A percentile compares a stretch with the other conserved stretches of the same genome.
phyloP scores from a whole-genome alignment of 2,113 vertebrate species.

The Alligator mississippiensis region DNA sequence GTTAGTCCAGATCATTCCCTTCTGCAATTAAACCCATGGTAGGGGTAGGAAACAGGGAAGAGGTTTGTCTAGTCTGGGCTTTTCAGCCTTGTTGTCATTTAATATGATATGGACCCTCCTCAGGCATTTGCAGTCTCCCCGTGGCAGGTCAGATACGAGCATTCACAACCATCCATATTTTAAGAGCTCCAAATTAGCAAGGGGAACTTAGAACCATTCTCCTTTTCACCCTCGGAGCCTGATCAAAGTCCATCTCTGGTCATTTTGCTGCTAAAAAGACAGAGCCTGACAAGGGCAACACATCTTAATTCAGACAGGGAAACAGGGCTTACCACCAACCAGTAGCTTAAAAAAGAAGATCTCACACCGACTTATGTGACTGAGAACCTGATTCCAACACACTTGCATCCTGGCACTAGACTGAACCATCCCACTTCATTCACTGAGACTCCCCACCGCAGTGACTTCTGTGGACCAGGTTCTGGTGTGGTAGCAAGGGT shows the following conservation, averaged over 20 bases:
- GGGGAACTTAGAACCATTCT: not conserved
- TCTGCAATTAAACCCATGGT: not conserved
- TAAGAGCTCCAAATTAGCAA: not conserved
- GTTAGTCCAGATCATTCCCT: fast-evolving
- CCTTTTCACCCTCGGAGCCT: too few relatives aligned
- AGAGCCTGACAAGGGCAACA: not conserved
- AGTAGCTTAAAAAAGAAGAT: not conserved
- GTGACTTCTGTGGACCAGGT: not conserved
- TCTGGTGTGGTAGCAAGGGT: not conserved
- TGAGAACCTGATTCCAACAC: not conserved
- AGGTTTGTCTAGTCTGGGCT: not conserved
- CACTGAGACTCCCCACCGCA: not conserved
- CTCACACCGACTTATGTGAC: not conserved
- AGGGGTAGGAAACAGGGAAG: too few relatives aligned
- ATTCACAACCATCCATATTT: not conserved
- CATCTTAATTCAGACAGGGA: not conserved
- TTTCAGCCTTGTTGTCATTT: not conserved
- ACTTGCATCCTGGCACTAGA: not conserved
- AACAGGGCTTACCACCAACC: not conserved
- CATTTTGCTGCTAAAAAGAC: not conserved
- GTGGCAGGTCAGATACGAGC: not conserved
- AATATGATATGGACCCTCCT: not conserved
- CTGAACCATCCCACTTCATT: fast-evolving
- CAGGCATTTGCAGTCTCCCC: not conserved
- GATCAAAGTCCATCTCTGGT: not conserved